These are phyloP conservation scores for Eulithis prunata DNA, from an alignment of 2,888 invertebrate species.

Conservation along the genomic window DNA sequence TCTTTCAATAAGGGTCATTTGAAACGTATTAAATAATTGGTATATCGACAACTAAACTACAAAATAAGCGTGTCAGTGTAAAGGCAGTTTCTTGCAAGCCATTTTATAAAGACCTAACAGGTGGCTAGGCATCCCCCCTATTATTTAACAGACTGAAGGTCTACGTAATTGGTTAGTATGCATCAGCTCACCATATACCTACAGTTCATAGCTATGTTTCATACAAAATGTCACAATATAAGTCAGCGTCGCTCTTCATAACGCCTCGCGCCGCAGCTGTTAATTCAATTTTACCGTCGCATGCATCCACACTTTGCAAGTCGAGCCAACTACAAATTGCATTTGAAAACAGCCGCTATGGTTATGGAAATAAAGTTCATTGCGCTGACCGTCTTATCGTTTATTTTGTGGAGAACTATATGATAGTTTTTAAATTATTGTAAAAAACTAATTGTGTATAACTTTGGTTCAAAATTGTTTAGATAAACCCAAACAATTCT, in stretches of 20 bases:
- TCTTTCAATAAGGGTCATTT: too few relatives aligned
- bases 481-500: too few relatives aligned
- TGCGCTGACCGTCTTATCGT: not conserved
- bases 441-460: too few relatives aligned
- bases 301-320: constrained; percentile 46
- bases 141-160: too few relatives aligned
- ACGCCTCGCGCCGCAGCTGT: constrained; percentile 49
- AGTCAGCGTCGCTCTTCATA: constrained; percentile 60
- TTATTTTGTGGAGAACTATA: not conserved
- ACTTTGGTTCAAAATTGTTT: too few relatives aligned
- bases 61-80: too few relatives aligned
- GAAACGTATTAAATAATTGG: too few relatives aligned
- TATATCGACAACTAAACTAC: too few relatives aligned
- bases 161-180: not conserved
- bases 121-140: too few relatives aligned
- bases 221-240: constrained; percentile 45
- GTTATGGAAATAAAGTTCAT: constrained; percentile 1
- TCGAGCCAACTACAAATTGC: constrained; percentile 19
- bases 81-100: too few relatives aligned
- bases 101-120: too few relatives aligned
- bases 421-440: too few relatives aligned
- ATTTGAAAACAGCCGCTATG: constrained; percentile 6
- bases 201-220: constrained; percentile 17
- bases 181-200: not conserved
- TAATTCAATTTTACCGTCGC: constrained; percentile 66